Evolutionary conservation across 2,113 vertebrate genomes (phyloP).

Genomic region (Sturnira hondurensis): DNA sequence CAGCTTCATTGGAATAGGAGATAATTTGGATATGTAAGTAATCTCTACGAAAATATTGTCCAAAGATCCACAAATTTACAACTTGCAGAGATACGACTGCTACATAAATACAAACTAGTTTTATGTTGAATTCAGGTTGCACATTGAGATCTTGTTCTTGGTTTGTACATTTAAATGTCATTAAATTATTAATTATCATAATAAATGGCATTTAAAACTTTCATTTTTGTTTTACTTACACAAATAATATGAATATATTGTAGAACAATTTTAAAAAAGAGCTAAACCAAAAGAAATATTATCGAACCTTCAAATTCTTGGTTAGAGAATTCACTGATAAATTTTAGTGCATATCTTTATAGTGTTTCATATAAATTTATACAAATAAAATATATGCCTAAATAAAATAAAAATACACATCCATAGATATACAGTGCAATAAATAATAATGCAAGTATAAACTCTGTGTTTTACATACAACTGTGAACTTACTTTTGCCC

Average conservation of each 20-base stretch:
- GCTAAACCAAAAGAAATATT: background rate
- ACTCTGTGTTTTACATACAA: background rate
- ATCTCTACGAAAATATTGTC: background rate
- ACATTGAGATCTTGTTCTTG: background rate
- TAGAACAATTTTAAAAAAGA: slow-evolving; percentile 15
- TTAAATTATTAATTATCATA: background rate
- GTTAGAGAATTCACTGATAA: background rate
- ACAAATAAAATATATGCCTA: background rate
- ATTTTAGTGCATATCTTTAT: background rate
- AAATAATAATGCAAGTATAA: background rate
- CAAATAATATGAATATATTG: background rate
- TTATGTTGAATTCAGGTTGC: background rate
- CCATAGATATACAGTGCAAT: background rate
- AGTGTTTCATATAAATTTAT: background rate
- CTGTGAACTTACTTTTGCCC: background rate
- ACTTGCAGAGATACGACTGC: background rate
- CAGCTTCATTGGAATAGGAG: background rate
- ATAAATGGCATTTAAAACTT: background rate
- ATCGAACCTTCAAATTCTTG: background rate
- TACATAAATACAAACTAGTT: background rate
- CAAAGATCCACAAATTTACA: background rate
- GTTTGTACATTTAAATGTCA: background rate
- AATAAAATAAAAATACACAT: background rate
- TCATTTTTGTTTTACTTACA: slow-evolving; percentile 1
- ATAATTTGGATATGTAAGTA: background rate